Evolutionary conservation across 2,888 invertebrate species (phyloP).

Genomic region (Chalcis sispes): DNA sequence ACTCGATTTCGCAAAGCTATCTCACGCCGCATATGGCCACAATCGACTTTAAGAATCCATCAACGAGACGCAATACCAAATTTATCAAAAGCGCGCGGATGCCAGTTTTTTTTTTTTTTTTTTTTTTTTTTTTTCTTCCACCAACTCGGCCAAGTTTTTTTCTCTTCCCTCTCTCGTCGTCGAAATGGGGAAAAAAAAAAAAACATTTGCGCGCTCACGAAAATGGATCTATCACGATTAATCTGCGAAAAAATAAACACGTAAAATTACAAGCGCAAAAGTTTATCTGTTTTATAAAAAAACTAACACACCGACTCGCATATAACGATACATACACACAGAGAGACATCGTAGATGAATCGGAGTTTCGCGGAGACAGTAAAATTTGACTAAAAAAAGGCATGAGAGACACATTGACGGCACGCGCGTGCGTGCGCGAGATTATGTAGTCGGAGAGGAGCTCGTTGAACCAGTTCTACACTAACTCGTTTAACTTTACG

Average conservation of each 20-base stretch:
- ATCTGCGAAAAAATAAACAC: not conserved
- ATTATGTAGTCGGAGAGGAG: not conserved
- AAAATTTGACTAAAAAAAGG: constrained; percentile 42
- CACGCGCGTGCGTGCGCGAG: constrained; percentile 43
- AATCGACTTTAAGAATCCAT: constrained; percentile 23
- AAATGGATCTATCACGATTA: no score
- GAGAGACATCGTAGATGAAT: not conserved
- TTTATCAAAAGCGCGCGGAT: not conserved
- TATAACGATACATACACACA: constrained; percentile 5
- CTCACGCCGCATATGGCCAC: not conserved
- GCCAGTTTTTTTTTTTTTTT: not conserved
- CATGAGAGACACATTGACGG: constrained; percentile 50
- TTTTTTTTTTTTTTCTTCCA: not conserved
- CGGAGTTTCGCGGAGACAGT: no score
- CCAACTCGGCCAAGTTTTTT: not conserved
- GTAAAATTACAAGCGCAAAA: not conserved
- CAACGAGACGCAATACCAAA: constrained; percentile 15
- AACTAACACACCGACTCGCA: not conserved
- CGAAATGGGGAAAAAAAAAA: no score
- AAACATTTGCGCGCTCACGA: not conserved
- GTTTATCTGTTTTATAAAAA: not conserved
- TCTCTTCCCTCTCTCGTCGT: constrained; percentile 5
- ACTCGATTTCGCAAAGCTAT: not conserved
- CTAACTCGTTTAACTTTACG: not conserved
- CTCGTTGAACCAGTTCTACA: constrained; percentile 21